Conservation (phyloP, 2,113 vertebrate species). For the Chamaea fasciata region DNA sequence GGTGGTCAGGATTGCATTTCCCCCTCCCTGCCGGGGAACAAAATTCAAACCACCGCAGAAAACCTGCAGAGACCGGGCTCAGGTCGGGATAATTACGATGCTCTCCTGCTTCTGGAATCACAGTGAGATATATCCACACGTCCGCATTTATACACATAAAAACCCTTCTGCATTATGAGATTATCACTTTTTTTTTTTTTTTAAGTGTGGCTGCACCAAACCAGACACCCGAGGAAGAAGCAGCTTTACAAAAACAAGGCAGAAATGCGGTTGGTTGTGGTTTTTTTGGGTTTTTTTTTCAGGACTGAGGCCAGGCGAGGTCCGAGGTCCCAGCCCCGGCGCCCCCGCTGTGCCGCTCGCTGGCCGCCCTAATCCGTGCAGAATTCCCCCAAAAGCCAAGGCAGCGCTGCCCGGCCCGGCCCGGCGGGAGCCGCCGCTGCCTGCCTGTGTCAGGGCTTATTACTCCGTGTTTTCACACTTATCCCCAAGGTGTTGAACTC, state of each 20-base stretch:
- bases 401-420: neutral
- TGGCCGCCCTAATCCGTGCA: rapidly evolving
- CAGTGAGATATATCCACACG: rapidly evolving
- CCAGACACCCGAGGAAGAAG: neutral
- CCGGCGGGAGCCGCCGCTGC: neutral
- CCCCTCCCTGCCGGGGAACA: neutral
- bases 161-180: neutral
- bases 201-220: neutral
- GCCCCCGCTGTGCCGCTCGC: neutral
- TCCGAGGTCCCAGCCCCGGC: neutral
- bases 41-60: slow-evolving; percentile 21
- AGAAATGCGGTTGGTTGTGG: neutral
- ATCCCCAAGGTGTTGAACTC: slow-evolving; percentile 69
- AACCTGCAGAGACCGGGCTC: neutral
- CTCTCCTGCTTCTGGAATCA: neutral
- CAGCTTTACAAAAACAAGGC: neutral
- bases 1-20: slow-evolving; percentile 52
- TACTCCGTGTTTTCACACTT: slow-evolving; percentile 62
- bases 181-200: neutral
- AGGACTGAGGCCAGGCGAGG: neutral
- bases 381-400: neutral
- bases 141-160: neutral
- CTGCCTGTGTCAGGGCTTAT: slow-evolving; percentile 50
- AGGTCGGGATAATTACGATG: neutral
- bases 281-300: too few relatives aligned